These are phyloP conservation scores for Drosophila mettleri DNA, from an alignment of 2,888 invertebrate species.

Conservation along the genomic window DNA sequence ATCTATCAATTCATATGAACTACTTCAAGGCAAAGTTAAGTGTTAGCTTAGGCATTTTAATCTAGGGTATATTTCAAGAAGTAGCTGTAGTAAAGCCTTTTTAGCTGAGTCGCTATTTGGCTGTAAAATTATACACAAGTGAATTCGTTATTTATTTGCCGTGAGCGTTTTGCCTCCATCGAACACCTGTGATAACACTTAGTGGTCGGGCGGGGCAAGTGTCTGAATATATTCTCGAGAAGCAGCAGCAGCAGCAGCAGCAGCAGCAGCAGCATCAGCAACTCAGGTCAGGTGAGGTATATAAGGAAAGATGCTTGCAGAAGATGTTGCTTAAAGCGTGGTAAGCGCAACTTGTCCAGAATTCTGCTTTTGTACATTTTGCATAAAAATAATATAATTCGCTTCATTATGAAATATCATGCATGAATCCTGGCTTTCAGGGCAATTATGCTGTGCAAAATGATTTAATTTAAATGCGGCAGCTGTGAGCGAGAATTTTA, in stretches of 20 bases:
- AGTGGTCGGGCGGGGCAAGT: neutral
- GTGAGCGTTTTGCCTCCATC: conserved; percentile 17
- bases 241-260: neutral
- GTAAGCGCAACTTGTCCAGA: conserved; percentile 15
- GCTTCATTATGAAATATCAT: conserved; percentile 34
- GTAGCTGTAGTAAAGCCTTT: neutral
- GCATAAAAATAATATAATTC: conserved; percentile 56
- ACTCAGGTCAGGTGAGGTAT: conserved; percentile 12
- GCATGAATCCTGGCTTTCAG: conserved; percentile 18
- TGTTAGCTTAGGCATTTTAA: too few relatives aligned
- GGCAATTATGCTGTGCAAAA: conserved; percentile 38
- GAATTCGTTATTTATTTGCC: conserved; percentile 45
- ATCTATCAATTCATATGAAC: too few relatives aligned
- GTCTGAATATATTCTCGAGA: conserved; percentile 8
- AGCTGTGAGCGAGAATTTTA: conserved; percentile 20
- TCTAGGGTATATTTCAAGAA: conserved; percentile 11
- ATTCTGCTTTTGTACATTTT: conserved; percentile 28
- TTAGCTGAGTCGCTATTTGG: neutral
- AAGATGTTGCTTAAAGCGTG: conserved; percentile 18
- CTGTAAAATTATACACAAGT: conserved; percentile 46
- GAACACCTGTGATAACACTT: conserved; percentile 56
- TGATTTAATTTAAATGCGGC: conserved; percentile 19
- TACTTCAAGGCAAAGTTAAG: too few relatives aligned
- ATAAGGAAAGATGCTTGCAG: conserved; percentile 29
- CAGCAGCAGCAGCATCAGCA: neutral